Base-by-base conservation (phyloP, 1,140 invertebrate genomes). In the Plectrocnemia conspersa region DNA sequence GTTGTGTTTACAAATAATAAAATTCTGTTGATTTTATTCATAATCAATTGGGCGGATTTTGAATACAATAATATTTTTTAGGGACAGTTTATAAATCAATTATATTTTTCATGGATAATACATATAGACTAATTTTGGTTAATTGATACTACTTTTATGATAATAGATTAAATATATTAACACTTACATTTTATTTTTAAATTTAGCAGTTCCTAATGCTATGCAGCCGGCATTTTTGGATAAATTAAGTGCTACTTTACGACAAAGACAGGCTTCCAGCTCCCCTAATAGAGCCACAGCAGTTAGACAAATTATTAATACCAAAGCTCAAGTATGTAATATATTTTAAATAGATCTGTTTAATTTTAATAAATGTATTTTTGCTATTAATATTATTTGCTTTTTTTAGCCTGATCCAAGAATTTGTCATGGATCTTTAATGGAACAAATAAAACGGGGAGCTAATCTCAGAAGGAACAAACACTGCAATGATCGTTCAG, bases 361-460 rank as follows among this genome's bases (percentile, higher is more conserved):
- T 9, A 5, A 9, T 16, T 44, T 16, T 23, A 44, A 23, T 19
- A 9, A 21, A 44, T 44, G 3, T 19, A 44, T 44, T 9, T 19
- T 6, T 23, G 36, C 18, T 15, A 22, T 5, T 3, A 9, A 53
- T 40, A 21, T 36, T 40, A 55, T 58, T 61, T 36, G n/a, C 44
- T 47, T 47, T 23, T 73, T 79, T 56, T 68, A 80, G 83, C 77
- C 80, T 73, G 80, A 84, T 82, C 79, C 76, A 64, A 76, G 77
- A 75, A 77, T 82, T 65, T 89, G 80, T 77, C 82, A 79, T 74
- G 85, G 77, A 64, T 86, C 75, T 48, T 73, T 94, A 1, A 91
- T 93, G 89, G 90, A 93, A 76, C 91, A 94, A 65, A 93, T 94
- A 36, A 85, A 90, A 65, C 79, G 85, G 33, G 90, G 90, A 21